phyloP scores from a whole-genome alignment of 2,797 vertebrate species.

The Xiphorhynchus erythropygius region DNA sequence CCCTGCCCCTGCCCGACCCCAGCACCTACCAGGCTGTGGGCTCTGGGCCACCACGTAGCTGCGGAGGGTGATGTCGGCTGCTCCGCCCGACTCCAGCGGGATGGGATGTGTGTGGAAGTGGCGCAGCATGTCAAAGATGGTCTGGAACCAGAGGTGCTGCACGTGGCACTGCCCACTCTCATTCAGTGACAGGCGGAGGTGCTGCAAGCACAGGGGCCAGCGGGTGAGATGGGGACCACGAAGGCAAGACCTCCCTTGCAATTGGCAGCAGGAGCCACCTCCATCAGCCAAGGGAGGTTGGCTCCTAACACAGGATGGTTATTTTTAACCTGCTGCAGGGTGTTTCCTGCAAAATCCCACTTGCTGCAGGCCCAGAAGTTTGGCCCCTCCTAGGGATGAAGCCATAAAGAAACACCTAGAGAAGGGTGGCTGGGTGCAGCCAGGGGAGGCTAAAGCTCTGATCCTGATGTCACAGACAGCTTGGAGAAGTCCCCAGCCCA shows the following conservation, averaged over 20 bases:
- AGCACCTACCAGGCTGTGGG: slow-evolving; percentile 77
- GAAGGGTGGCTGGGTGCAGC: not conserved
- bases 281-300: not conserved
- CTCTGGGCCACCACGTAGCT: slow-evolving; percentile 90
- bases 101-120: slow-evolving; percentile 97
- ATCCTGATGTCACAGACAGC: not conserved
- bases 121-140: slow-evolving; percentile 93
- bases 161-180: slow-evolving; percentile 95
- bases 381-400: not conserved
- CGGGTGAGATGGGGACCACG: not conserved
- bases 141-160: slow-evolving; percentile 98
- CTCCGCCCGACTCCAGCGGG: slow-evolving; percentile 94
- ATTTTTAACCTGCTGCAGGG: not conserved
- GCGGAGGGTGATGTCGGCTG: slow-evolving; percentile 93
- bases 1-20: not conserved
- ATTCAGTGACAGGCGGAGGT: slow-evolving; percentile 93
- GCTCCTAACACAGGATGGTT: accelerated
- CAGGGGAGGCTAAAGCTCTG: not conserved
- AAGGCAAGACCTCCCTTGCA: not conserved
- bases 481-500: not conserved
- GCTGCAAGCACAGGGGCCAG: slow-evolving; percentile 75
- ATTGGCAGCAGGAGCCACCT: not conserved
- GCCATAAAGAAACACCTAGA: not conserved
- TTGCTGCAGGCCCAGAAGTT: not conserved
- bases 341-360: not conserved